Base-by-base conservation (phyloP, 2,797 vertebrate species). In the Sphenodon punctatus region DNA sequence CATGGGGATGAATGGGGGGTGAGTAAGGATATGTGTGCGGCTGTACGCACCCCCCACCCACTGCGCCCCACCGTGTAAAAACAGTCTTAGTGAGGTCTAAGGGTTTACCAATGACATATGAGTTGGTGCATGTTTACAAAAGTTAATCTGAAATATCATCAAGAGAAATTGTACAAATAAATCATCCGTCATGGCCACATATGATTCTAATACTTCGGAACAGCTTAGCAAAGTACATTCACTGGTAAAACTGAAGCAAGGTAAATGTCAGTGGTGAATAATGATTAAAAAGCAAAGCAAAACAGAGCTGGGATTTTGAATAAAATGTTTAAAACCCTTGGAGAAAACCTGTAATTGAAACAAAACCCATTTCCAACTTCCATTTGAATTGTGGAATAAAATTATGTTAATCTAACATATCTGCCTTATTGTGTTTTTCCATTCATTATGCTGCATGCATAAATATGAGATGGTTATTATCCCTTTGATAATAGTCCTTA, bases 351-450 rank as follows among this genome's bases (percentile, higher is more conserved):
- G 80, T 92, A 94, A 94, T 93, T 93, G 83, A 94, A 95, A 89
- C 74, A 92, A 94, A 95, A 87, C 77, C 65, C 84, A 88, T 93
- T 95, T 93, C 32, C 67, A 85, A 78, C 58, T 87, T 85, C 84
- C 84, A 90, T 93, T 91, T 93, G 87, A 95, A 91, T 81, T 91
- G 67, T 82, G 58, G 92, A 93, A 94, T 94, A 87, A 94, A 94
- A 92, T 94, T 94, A 94, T 94, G 89, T 83, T 94, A 94, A 94
- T 94, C 82, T 89, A 93, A 88, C 86, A 23, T 91, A 95, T 90
- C 93, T 93, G 85, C 67, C 15, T 90, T 93, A 93, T 89, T 94
- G 88, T 93, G 82, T 64, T 93, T 93, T 91, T 93, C 80, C 87
- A 75, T 87, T 95, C 80, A 90, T 94, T 94, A 90, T 89, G 61